A percentile compares a stretch with the other conserved stretches of the same genome.
These are phyloP conservation scores for Crocidura indochinensis DNA, from an alignment of 2,797 vertebrate species.

Conservation along the genomic window DNA sequence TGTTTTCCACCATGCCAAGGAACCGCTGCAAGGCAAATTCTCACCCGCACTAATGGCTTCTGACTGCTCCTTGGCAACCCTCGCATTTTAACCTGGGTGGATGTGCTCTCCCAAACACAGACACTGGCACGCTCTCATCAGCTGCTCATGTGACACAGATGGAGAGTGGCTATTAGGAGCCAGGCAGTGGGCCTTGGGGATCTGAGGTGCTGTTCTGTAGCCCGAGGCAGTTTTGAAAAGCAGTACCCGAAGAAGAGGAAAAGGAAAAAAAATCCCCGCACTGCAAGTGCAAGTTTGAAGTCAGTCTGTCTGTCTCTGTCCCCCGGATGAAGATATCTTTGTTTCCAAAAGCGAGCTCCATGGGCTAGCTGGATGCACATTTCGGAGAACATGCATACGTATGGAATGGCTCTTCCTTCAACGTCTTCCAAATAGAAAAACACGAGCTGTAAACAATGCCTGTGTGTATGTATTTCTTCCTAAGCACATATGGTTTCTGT, in stretches of 20 bases:
- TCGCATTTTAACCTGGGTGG: constrained; percentile 98
- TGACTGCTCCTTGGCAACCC: constrained; percentile 99
- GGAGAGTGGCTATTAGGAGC: constrained; percentile 99
- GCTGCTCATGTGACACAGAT: constrained; percentile 99
- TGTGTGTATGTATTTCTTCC: constrained; percentile 82
- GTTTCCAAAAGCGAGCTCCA: constrained; percentile 86
- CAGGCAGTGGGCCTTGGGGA: constrained; percentile 98
- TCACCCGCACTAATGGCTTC: constrained; percentile 99
- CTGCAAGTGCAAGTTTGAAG: constrained; percentile 92
- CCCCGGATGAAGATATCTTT: constrained; percentile 90
- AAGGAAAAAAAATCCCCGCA: constrained; percentile 80
- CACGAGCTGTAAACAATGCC: constrained; percentile 84
- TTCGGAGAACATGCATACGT: constrained; percentile 79
- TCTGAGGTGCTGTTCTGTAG: constrained; percentile 99
- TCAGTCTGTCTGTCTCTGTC: constrained; percentile 90
- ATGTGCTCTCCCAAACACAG: constrained; percentile 96
- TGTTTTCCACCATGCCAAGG: constrained; percentile 95
- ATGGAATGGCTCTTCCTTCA: constrained; percentile 82
- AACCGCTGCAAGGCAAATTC: constrained; percentile 99
- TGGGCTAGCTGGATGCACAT: constrained; percentile 79
- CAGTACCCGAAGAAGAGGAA: constrained; percentile 95
- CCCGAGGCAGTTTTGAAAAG: constrained; percentile 98
- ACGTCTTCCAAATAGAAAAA: constrained; percentile 82
- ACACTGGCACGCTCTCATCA: constrained; percentile 98
- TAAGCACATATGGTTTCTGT: constrained; percentile 84